Evolutionary conservation across 1,140 invertebrate genomes (phyloP), one percentile per base, ranked within the genome.

Genomic region (Saccostrea echinata): DNA sequence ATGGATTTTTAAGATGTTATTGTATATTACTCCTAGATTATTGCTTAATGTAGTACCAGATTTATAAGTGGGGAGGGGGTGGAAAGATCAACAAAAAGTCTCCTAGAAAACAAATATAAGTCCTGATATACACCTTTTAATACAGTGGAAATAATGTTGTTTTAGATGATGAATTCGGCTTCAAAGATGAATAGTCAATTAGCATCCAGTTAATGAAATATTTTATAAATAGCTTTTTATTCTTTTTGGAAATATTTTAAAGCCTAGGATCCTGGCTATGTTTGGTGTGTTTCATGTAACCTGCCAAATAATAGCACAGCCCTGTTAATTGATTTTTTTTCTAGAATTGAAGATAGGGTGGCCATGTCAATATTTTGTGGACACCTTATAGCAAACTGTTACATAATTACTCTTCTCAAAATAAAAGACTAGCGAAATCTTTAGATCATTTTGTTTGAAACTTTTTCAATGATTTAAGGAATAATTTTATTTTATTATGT

Each of bases 41-140:
- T 43, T 43, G 43, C 43, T 61, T 61, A 71, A 27, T 30, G 68
- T 12, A 30, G 2, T 13, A 13, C 30, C 27, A 27, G 24, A 30
- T 71, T 33, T 11, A 71, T 71, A 30, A 33, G 43, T 43, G 43
- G 43, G 68, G 68, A 18, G 68, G 68, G 68, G 30, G 27, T 11
- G 13, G 11, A 16, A 71, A 43, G 27, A 30, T 71, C 24, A 30
- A 33, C 27, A 71, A 13, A 71, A 13, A 12, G 30, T 71, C 68
- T 71, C 30, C 68, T 30, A 33, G 27, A 71, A 71, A 71, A 33
- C 68, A 71, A 71, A 71, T 71, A 71, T 13, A 71, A n/a, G n/a
- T 71, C 27, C 30, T 33, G 8, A 11, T 24, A 30, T 30, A 71
- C 4, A 71, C 30, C 27, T 71, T 30, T 71, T 30, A 30, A 71